Percentiles rank a stretch among this genome's conserved stretches.
Conservation (phyloP, 30 jellyfish, hydroid and myxozoan genomes). For the Pelagia noctiluca region DNA sequence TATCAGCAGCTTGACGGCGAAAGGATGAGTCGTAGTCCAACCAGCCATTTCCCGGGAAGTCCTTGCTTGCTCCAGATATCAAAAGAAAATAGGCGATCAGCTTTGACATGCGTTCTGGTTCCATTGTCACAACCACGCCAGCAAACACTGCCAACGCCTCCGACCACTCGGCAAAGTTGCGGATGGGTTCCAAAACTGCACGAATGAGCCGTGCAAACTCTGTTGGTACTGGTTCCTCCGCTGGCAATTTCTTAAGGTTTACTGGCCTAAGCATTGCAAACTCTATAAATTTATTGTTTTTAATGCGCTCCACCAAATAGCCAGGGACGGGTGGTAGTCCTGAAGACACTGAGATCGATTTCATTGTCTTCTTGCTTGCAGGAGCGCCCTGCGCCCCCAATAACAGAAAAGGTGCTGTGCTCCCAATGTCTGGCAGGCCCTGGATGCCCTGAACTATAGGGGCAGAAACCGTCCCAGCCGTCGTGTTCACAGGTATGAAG, state of each 20-base stretch:
- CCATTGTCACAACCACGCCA: background rate
- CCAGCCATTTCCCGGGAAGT: conserved; percentile 25
- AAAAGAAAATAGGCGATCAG: background rate
- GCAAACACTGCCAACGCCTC: conserved; percentile 23
- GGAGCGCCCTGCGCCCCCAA: too few relatives aligned
- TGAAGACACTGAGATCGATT: conserved; percentile 3
- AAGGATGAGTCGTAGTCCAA: conserved; percentile 14
- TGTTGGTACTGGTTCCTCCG: conserved; percentile 2
- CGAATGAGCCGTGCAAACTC: conserved; percentile 2
- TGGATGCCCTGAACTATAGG: too few relatives aligned
- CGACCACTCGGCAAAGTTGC: conserved; percentile 43
- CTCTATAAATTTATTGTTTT: background rate
- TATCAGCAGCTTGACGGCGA: background rate
- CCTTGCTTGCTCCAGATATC: conserved; percentile 7
- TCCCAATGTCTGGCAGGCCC: too few relatives aligned
- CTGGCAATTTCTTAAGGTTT: conserved; percentile 22
- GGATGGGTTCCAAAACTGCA: background rate
- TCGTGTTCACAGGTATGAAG: too few relatives aligned
- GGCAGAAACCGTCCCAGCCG: too few relatives aligned
- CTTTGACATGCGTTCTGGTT: background rate
- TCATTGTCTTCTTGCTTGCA: too few relatives aligned
- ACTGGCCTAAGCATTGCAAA: conserved; percentile 10
- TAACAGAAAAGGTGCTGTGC: too few relatives aligned
- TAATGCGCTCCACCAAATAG: background rate
- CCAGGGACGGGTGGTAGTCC: conserved; percentile 42